phyloP scores from a whole-genome alignment of 2,888 invertebrate genomes.

The Melieria omissa region DNA sequence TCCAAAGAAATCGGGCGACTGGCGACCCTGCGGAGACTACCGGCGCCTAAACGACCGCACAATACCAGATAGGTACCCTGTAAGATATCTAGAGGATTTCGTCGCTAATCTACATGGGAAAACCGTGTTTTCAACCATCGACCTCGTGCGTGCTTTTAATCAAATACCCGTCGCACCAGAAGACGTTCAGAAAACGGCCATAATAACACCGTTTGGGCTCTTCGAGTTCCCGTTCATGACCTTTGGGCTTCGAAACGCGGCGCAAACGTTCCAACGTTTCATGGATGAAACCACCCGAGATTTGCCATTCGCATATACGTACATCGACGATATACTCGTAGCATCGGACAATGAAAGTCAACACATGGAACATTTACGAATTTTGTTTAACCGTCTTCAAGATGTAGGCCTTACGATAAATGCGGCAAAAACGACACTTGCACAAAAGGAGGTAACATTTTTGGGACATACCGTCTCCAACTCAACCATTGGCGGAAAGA shows the following conservation, averaged over 20 bases:
- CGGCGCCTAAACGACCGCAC: neutral
- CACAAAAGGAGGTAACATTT: neutral
- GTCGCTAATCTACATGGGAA: neutral
- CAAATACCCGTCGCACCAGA: conserved; percentile 1
- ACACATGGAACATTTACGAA: neutral
- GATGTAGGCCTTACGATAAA: too few relatives aligned
- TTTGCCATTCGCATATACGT: neutral
- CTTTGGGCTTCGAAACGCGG: conserved; percentile 5
- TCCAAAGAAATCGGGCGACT: conserved; percentile 2
- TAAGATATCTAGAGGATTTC: conserved; percentile 11
- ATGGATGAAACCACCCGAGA: neutral
- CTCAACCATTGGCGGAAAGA: neutral
- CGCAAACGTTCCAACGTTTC: conserved; percentile 1
- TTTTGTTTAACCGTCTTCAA: neutral
- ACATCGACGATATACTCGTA: conserved; percentile 3
- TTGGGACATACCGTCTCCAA: neutral
- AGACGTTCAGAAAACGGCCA: neutral
- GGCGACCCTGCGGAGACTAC: conserved; percentile 2
- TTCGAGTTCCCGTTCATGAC: conserved; percentile 2
- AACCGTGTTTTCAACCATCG: neutral
- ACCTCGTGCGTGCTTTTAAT: conserved; percentile 1
- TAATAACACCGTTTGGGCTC: conserved; percentile 1
- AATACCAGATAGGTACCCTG: conserved; percentile 2
- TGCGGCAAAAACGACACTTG: too few relatives aligned
- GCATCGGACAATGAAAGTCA: conserved; percentile 1